Percentiles rank a stretch among this genome's conserved stretches.
Evolutionary conservation across 2,113 vertebrate species (phyloP).

Genomic region (Mirounga angustirostris): DNA sequence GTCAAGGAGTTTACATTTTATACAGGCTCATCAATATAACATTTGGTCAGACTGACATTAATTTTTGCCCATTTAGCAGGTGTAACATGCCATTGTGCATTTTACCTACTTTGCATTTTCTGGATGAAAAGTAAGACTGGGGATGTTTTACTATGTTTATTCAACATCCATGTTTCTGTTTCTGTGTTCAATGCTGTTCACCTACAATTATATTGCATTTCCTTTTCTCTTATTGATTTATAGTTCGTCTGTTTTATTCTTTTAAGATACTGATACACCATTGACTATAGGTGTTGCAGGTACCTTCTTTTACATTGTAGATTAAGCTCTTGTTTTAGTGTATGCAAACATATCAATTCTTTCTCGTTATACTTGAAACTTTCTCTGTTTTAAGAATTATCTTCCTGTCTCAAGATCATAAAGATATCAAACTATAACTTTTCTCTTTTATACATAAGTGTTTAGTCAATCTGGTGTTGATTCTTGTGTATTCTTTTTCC

Average conservation of each 20-base stretch:
- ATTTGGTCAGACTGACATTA: not conserved
- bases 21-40: not conserved
- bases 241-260: not conserved
- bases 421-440: not conserved
- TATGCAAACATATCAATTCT: not conserved
- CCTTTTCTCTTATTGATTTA: not conserved
- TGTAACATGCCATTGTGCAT: not conserved
- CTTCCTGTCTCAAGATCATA: not conserved
- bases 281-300: not conserved
- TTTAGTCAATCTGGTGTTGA: not conserved
- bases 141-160: constrained; percentile 18
- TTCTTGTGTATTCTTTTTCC: not conserved
- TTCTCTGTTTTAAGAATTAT: constrained; percentile 10
- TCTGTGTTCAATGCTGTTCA: not conserved
- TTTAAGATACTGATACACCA: not conserved
- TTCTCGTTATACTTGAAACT: not conserved
- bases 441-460: not conserved
- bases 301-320: not conserved
- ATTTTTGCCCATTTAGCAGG: not conserved
- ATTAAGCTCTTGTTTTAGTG: constrained; percentile 6
- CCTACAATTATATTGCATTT: not conserved
- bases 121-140: not conserved
- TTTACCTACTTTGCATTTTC: constrained; percentile 27
- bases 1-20: not conserved
- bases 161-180: not conserved